Conservation (phyloP, 2,113 vertebrate species). For the Nothoprocta perdicaria region DNA sequence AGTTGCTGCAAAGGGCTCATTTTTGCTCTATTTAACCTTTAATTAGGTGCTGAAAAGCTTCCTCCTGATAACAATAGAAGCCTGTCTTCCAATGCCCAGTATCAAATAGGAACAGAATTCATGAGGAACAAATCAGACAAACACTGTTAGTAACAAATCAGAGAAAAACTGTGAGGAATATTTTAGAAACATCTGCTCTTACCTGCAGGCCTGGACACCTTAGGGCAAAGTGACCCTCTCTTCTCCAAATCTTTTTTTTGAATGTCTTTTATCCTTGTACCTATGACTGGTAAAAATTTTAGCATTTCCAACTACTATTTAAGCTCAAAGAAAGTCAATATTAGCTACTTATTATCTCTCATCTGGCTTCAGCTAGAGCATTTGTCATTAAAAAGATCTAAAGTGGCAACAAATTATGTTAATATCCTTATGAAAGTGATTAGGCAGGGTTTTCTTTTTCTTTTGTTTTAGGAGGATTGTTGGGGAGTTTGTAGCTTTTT, state of each 20-base stretch:
- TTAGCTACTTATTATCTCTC: slow-evolving; percentile 11
- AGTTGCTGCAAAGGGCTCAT: neutral
- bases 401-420: neutral
- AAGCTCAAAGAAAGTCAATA: neutral
- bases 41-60: neutral
- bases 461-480: neutral
- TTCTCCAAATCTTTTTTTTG: neutral
- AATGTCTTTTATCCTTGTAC: neutral
- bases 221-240: slow-evolving; percentile 14
- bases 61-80: neutral
- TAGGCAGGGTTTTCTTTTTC: neutral
- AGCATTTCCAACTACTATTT: neutral
- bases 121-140: neutral
- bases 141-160: neutral
- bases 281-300: neutral
- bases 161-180: neutral
- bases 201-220: neutral
- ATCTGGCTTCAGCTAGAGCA: neutral
- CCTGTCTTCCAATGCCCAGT: neutral
- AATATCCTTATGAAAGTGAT: neutral
- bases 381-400: neutral
- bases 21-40: neutral
- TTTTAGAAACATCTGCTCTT: slow-evolving; percentile 18
- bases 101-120: neutral
- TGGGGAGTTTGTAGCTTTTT: neutral